Evolutionary conservation across 2,797 vertebrate species (phyloP).

Genomic region (Onychomys arenicola): DNA sequence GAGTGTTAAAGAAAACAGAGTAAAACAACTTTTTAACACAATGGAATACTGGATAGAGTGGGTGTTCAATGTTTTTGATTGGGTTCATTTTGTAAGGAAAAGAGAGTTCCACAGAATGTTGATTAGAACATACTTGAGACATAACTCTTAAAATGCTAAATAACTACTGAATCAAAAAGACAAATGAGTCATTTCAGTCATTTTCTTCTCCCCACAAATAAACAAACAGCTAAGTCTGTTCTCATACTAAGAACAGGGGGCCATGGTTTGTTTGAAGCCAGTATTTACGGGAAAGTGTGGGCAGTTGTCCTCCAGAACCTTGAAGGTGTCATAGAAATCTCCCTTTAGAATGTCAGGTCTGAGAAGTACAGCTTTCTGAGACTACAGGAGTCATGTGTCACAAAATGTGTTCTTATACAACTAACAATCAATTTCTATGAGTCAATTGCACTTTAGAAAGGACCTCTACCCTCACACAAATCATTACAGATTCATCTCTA

Average conservation of each 20-base stretch:
- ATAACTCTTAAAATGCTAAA: not conserved
- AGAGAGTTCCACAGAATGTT: not conserved
- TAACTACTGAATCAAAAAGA: conserved; percentile 21
- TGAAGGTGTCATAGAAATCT: not conserved
- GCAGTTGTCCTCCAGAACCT: not conserved
- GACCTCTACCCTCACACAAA: not conserved
- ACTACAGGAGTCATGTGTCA: not conserved
- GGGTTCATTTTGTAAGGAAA: conserved; percentile 30
- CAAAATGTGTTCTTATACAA: not conserved
- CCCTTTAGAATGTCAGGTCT: not conserved
- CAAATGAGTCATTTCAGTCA: not conserved
- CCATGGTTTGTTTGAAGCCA: not conserved
- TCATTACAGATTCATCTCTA: not conserved
- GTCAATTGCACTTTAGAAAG: conserved; percentile 26
- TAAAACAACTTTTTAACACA: not conserved
- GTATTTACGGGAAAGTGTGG: not conserved
- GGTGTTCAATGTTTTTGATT: not conserved
- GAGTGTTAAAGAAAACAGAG: conserved; percentile 30
- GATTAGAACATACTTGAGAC: not conserved
- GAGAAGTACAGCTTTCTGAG: not conserved
- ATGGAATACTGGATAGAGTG: not conserved
- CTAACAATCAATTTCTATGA: not conserved
- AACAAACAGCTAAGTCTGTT: not conserved
- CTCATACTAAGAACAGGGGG: not conserved
- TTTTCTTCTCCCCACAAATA: not conserved